A percentile compares a stretch with the other conserved stretches of the same genome.
These are phyloP conservation scores for Eubasilissa splendida DNA, from an alignment of 2,888 invertebrate genomes.

Conservation along the genomic window DNA sequence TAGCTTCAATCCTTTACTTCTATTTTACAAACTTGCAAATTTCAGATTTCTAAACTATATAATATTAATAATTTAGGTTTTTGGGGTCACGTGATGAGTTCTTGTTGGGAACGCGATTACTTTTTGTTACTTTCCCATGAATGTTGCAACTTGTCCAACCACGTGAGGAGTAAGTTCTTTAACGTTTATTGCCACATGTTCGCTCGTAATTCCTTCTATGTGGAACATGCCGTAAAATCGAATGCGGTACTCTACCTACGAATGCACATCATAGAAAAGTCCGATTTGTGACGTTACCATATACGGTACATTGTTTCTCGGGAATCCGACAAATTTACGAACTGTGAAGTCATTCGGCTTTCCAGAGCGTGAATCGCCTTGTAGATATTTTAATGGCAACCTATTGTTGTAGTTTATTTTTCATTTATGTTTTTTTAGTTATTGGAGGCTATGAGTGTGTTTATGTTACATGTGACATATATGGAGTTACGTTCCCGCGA, in stretches of 20 bases:
- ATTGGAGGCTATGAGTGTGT: conserved; percentile 17
- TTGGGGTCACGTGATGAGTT: no score
- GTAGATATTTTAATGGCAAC: conserved; percentile 30
- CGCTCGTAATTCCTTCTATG: not conserved
- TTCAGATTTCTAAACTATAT: no score
- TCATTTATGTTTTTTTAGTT: conserved; percentile 19
- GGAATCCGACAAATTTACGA: conserved; percentile 28
- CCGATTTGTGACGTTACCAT: conserved; percentile 12
- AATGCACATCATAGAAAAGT: not conserved
- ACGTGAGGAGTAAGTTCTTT: not conserved
- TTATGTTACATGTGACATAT: conserved; percentile 42
- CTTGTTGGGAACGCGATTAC: no score
- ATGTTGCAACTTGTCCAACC: not conserved
- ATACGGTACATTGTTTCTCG: conserved; percentile 19
- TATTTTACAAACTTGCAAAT: no score
- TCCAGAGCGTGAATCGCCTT: conserved; percentile 34
- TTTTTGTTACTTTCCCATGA: no score
- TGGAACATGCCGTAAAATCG: conserved; percentile 27
- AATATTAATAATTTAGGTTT: no score
- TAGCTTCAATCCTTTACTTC: no score
- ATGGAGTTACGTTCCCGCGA: conserved; percentile 43
- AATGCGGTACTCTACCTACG: not conserved
- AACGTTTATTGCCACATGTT: conserved; percentile 14
- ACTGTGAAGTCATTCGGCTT: conserved; percentile 36
- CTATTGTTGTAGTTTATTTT: conserved; percentile 22